Evolutionary conservation across 2,797 vertebrate species (phyloP), one percentile per base, ranked within the genome.

Genomic region (Leptoclinus maculatus): DNA sequence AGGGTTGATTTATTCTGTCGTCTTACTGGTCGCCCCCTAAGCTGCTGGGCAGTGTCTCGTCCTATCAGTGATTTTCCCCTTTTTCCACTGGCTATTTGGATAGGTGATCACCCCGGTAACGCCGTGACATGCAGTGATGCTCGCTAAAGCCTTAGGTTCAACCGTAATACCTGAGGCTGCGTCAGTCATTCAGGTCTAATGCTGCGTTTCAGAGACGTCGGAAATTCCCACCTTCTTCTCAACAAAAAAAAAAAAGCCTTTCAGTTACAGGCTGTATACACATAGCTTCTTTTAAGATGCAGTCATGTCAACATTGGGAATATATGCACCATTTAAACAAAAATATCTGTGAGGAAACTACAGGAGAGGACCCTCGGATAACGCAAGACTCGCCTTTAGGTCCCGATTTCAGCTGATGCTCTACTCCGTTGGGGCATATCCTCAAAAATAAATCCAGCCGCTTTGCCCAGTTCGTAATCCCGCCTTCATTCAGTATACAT

Each of bases 1-100:
- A 93, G 91, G 92, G 90, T 79, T 73, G 83, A 92, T 92, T 93
- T 86, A 91, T 91, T 92, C 90, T 88, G 89, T 88, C 78, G 58
- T 88, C 88, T 88, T 83, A 91, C 76, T 86, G 69, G 82, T 89
- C 74, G 70, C 81, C 84, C 88, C 78, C 83, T 71, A 79, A 86
- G 79, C 90, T 88, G 88, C 87, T 87, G 89, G 87, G 72, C 89
- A 76, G 25, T 43, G 78, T 90, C 89, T 92, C 69, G 51, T 89
- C 87, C 82, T 73, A 83, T 84, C 84, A 78, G 83, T 85, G 83
- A 93, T 90, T 83, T 74, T 74, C 72, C 81, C 54, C 71, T 47
- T 58, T 79, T 73, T 72, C 83, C 84, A 79, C 77, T 80, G 60
- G 74, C 82, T 69, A 32, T 87, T 87, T 85, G 73, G 88, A 92